Evolutionary conservation across 1,140 invertebrate genomes (phyloP).

Genomic region (Macrocentrus cingulum): DNA sequence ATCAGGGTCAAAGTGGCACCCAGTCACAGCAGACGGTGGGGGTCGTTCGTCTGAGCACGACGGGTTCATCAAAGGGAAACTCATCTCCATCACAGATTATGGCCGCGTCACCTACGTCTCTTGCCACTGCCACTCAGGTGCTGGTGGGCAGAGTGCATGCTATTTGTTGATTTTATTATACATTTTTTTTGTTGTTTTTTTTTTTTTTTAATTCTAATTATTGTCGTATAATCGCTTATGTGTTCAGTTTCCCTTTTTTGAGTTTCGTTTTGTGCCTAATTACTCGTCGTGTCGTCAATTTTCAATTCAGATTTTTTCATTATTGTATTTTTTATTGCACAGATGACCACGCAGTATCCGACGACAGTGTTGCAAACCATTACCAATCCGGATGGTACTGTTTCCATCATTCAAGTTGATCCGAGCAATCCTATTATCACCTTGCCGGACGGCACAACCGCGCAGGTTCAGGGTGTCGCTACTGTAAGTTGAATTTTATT

Average conservation of each 20-base stretch:
- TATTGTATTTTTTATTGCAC: slow-evolving; percentile 19
- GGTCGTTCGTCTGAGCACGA: slow-evolving; percentile 66
- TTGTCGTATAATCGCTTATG: slow-evolving; percentile 39
- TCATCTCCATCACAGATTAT: slow-evolving; percentile 61
- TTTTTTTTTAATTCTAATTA: slow-evolving; percentile 27
- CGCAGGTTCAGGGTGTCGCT: slow-evolving; percentile 88
- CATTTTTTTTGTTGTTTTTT: slow-evolving; percentile 3
- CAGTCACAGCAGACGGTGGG: slow-evolving; percentile 63
- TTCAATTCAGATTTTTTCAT: too few relatives aligned
- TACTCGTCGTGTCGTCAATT: slow-evolving; percentile 24
- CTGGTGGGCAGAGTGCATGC: slow-evolving; percentile 57
- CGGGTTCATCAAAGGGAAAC: slow-evolving; percentile 60
- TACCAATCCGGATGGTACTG: slow-evolving; percentile 93
- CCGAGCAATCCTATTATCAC: slow-evolving; percentile 93
- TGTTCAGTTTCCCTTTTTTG: slow-evolving; percentile 60
- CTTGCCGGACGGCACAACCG: slow-evolving; percentile 92
- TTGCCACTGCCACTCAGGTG: slow-evolving; percentile 69
- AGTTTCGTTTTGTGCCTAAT: slow-evolving; percentile 36
- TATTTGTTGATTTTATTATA: too few relatives aligned
- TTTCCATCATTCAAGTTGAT: slow-evolving; percentile 95
- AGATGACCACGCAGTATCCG: slow-evolving; percentile 78
- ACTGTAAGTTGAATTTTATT: slow-evolving; percentile 64
- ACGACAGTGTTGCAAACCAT: slow-evolving; percentile 94
- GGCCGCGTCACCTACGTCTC: slow-evolving; percentile 61
- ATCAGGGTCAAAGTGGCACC: slow-evolving; percentile 45